Conservation (phyloP, 2,888 invertebrate species). For the Philopedon plagiatum region DNA sequence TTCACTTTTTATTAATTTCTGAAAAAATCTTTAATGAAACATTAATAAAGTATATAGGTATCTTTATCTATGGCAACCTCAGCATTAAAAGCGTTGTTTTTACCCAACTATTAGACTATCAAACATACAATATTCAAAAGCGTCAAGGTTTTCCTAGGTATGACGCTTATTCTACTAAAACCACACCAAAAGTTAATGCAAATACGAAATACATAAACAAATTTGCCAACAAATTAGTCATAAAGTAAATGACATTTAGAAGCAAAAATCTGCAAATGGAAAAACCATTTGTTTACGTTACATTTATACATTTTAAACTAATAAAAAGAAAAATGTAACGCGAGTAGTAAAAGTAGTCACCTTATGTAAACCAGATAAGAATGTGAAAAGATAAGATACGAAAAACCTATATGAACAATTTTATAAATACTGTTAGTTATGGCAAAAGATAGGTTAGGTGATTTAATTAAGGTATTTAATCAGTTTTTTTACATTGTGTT, state of each 20-base stretch:
- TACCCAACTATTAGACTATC: neutral
- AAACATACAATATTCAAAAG: neutral
- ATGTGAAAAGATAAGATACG: neutral
- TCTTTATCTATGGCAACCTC: too few relatives aligned
- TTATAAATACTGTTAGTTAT: constrained; percentile 47
- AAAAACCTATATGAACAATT: constrained; percentile 19
- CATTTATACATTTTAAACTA: neutral
- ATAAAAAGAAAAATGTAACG: constrained; percentile 4
- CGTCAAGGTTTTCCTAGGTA: constrained; percentile 14
- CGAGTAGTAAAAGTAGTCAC: neutral
- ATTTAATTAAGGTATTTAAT: constrained; percentile 57
- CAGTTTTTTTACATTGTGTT: constrained; percentile 14
- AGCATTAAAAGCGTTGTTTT: neutral
- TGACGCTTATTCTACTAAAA: neutral
- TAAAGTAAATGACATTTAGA: neutral
- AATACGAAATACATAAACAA: constrained; percentile 11
- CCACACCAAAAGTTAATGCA: constrained; percentile 25
- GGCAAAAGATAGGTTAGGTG: constrained; percentile 61
- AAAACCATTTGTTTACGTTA: constrained; percentile 8
- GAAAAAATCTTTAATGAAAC: too few relatives aligned
- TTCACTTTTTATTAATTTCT: too few relatives aligned
- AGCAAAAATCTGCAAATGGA: neutral
- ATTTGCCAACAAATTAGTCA: too few relatives aligned
- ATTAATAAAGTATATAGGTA: too few relatives aligned
- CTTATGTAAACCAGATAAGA: constrained; percentile 6